Conservation (phyloP, 2,888 invertebrate species). For the Ennomos erosarius region DNA sequence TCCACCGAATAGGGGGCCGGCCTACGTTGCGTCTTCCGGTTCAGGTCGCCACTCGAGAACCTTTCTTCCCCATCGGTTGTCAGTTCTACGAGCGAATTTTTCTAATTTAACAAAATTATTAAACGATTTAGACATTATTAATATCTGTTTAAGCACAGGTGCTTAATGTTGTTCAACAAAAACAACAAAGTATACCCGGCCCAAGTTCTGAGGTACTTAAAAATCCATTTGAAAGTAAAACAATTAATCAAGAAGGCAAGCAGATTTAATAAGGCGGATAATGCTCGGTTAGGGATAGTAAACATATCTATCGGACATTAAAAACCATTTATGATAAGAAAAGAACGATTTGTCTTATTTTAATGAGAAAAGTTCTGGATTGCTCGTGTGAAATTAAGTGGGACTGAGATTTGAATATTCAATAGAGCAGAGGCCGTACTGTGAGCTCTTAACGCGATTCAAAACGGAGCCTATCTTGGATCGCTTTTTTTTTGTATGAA, state of each 20-base stretch:
- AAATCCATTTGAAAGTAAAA: constrained; percentile 25
- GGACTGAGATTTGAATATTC: background rate
- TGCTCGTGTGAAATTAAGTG: constrained; percentile 11
- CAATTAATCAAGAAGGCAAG: constrained; percentile 22
- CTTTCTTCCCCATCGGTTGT: too few species aligned
- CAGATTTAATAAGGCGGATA: constrained; percentile 26
- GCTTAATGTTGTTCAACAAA: background rate
- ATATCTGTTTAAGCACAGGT: too few species aligned
- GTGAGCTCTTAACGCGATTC: too few species aligned
- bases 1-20: too few species aligned
- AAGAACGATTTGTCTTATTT: constrained; percentile 72
- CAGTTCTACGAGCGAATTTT: too few species aligned
- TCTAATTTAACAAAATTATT: too few species aligned
- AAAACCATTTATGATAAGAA: constrained; percentile 72
- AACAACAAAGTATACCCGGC: constrained; percentile 1
- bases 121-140: too few species aligned
- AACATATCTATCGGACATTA: constrained; percentile 67
- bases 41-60: too few species aligned
- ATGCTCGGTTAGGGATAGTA: constrained; percentile 21
- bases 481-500: too few species aligned
- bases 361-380: constrained; percentile 66
- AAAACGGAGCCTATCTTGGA: too few species aligned
- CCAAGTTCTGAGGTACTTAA: constrained; percentile 14
- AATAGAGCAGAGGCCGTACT: too few species aligned
- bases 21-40: too few species aligned